Evolutionary conservation across 2,888 invertebrate genomes (phyloP), one percentile per base, ranked within the genome.

Genomic region (Lasioglossum marginatum): DNA sequence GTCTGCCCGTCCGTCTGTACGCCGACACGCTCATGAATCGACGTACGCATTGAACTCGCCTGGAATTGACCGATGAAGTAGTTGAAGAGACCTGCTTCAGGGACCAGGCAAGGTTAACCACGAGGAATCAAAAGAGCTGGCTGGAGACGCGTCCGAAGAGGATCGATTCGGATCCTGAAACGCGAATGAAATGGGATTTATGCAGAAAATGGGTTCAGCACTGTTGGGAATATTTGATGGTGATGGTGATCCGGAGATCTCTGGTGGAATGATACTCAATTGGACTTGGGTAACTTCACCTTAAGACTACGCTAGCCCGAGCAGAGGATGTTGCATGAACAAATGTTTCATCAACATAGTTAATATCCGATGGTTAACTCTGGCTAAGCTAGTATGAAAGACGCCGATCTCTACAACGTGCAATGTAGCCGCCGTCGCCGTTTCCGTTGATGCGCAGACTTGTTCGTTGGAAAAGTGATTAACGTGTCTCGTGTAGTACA

Each of bases 51-150:
- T 75, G 70, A 84, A 73, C 82, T 45, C 34, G 82, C 31, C 60
- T 74, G 82, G 75, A 70, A 85, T 82, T 82, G 82, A 82, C 81
- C 71, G 71, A 83, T 81, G 81, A 81, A 83, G 75, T 76, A 37
- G 75, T 81, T 40, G 70, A 83, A 81, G 71, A 76, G 75, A 81
- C 75, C 57, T 27, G 63, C 14, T 40, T 12, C 60, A 48, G 31
- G 57, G 78, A 78, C 71, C 52, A 34, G 75, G 40, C 31, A 81
- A 60, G 70, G 48, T 60, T 45, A 48, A 23, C 57, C 31, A 12
- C 12, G 71, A 57, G 77, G 37, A 75, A 43, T 60, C 74, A 37
- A 57, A 74, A 19, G 10, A 19, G 60, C 40, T 34, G 23, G 12
- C 19, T 23, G 4, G 57, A 5, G 31, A 45, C 4, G 48, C 2